Base-by-base conservation (phyloP, 2,888 invertebrate genomes). In the Ormyrus thymus region DNA sequence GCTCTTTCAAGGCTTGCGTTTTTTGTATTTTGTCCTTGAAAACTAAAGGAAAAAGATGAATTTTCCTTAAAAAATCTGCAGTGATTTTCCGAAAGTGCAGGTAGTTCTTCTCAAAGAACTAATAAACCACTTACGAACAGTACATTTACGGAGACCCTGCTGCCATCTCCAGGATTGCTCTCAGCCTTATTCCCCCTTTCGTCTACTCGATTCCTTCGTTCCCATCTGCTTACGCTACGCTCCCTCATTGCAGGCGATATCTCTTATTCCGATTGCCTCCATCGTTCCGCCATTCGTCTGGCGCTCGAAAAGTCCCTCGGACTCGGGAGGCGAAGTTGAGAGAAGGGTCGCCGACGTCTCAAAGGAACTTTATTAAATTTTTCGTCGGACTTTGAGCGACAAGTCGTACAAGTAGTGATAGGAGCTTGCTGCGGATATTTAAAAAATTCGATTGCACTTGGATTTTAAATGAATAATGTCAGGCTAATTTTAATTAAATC, bases 311-410 rank as follows among this genome's bases (percentile, higher is more conserved):
- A 29, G 29, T 29, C 29, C 29, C 29, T 29, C 29, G 29, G 29
- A 29, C 29, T 29, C 29, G 29, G 29, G 29, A 29, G 29, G 29
- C 4, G 29, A 29, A 29, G 29, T 29, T 43, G 43, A 58, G 45
- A 56, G 68, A 45, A 55, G 2, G 6, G 46, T 6, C 29, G 46
- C 45, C 29, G 29, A 29, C 29, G 15, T 66, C 65, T 29, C 15
- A 53, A 68, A 68, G 66, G 29, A 55, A 46, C 55, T 68, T 68
- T 68, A 68, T 68, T 68, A 68, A 45, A 51, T 68, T 68, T 45
- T 55, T 55, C 66, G 11, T 10, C 11, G 11, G 48, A 53, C 29
- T 0, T 7, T 48, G 29, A 29, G 29, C 29, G 29, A 29, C 10
- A 7, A 11, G 48, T 9, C 8, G 13, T 50, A 50, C 4, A 6